These are phyloP conservation scores for Pipistrellus pipistrellus DNA, from an alignment of 2,797 vertebrate species.

Conservation along the genomic window DNA sequence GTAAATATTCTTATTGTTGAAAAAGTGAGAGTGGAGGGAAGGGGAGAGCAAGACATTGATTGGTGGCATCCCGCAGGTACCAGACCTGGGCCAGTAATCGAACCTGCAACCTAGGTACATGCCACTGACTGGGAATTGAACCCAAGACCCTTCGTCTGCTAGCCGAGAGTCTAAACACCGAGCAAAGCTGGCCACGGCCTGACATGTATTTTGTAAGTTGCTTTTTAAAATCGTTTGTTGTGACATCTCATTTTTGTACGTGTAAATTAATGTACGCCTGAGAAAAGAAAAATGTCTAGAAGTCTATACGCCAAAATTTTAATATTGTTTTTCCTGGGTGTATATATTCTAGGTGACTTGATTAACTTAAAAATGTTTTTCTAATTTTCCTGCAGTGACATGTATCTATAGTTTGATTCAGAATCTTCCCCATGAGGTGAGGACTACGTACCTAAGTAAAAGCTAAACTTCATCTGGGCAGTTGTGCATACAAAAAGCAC, in stretches of 20 bases:
- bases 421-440: not conserved
- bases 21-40: not conserved
- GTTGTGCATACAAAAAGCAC: not conserved
- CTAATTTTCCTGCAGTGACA: not conserved
- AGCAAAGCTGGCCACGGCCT: not conserved
- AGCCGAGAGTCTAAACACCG: not conserved
- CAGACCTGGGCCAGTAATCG: too few relatives aligned
- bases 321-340: not conserved
- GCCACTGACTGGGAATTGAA: not conserved
- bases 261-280: not conserved
- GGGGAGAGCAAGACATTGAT: not conserved
- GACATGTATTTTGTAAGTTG: constrained; percentile 10
- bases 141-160: not conserved
- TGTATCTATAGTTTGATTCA: not conserved
- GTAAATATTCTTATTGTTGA: constrained; percentile 1
- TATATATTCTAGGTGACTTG: constrained; percentile 17
- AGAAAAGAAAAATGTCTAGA: not conserved
- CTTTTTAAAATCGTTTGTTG: not conserved
- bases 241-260: not conserved
- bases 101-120: too few relatives aligned
- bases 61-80: too few relatives aligned
- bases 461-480: not conserved
- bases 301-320: not conserved
- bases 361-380: not conserved
- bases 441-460: not conserved